Evolutionary conservation across 2,113 vertebrate species (phyloP).

Genomic region (Mirounga angustirostris): DNA sequence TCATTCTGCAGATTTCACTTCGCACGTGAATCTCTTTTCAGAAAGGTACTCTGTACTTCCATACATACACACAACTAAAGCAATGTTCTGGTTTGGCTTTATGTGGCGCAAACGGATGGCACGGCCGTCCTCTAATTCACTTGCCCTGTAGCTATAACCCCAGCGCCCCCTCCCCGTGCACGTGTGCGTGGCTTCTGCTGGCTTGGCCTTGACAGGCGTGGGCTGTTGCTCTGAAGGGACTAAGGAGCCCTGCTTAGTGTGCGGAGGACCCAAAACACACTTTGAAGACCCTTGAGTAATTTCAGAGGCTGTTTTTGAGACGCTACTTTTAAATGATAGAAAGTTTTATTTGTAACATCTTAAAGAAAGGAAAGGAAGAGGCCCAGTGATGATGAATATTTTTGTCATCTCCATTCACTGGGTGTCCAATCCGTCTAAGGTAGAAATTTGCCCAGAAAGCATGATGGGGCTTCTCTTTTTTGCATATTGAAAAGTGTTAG

Average conservation of each 20-base stretch:
- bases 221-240: neutral
- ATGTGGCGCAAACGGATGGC: neutral
- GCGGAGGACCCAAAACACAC: neutral
- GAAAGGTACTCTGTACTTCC: neutral
- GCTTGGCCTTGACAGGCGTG: neutral
- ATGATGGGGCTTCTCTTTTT: neutral
- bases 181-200: neutral
- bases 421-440: neutral
- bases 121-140: neutral
- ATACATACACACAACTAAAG: neutral
- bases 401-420: neutral
- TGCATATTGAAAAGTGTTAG: neutral
- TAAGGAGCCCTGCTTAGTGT: neutral
- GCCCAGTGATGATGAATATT: neutral
- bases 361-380: neutral
- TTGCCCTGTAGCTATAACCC: neutral
- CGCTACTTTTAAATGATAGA: neutral
- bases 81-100: neutral
- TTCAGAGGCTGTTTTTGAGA: neutral
- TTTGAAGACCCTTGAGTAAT: neutral
- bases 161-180: rapidly evolving
- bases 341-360: neutral
- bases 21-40: neutral
- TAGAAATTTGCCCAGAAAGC: neutral
- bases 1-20: slow-evolving; percentile 23